Evolutionary conservation across 2,797 vertebrate genomes (phyloP), one percentile per base, ranked within the genome.

Genomic region (Luscinia megarhynchos): DNA sequence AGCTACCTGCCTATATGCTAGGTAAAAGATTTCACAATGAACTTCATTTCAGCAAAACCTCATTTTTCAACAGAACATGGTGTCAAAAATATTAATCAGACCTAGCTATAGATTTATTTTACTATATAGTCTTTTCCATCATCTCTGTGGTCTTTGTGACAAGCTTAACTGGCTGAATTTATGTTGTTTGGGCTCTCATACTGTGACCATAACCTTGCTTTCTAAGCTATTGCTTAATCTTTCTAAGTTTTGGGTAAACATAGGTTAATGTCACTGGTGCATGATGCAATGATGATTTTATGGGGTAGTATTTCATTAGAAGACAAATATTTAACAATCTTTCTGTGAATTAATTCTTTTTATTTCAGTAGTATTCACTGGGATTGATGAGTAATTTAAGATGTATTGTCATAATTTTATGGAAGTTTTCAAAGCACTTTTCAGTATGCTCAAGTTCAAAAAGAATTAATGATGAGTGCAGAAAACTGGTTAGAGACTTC

Each of bases 41-140:
- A 73, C 34, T 73, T 86, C 6, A 79, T 91, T 94, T 81, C 83
- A 88, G 70, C 40, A 63, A 89, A 93, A 70, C 16, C 75, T 92
- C 84, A 80, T 94, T 96, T 94, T 95, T 95, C 94, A 95, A 50
- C 38, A 75, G 59, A 90, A 91, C 61, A 64, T 5, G 9, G 62
- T 90, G 92, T 94, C 86, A 96, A 94, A 96, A 90, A 84, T 90
- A 95, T 95, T 93, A 93, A 93, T 95, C 93, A 95, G 90, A 40
- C 24, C 41, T 50, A 79, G 63, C 57, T 68, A 62, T 29, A 93
- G 84, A 95, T 93, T 94, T 92, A 32, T 95, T 95, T 85, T 87
- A 58, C 58, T 66, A 26, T 62, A 67, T 38, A 76, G 77, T 74
- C 55, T 94, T 94, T 92, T 92, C 78, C 81, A 92, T 95, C 92